These are phyloP conservation scores for Diploscapter pachys DNA, from an alignment of 1,140 invertebrate genomes.

Conservation along the genomic window DNA sequence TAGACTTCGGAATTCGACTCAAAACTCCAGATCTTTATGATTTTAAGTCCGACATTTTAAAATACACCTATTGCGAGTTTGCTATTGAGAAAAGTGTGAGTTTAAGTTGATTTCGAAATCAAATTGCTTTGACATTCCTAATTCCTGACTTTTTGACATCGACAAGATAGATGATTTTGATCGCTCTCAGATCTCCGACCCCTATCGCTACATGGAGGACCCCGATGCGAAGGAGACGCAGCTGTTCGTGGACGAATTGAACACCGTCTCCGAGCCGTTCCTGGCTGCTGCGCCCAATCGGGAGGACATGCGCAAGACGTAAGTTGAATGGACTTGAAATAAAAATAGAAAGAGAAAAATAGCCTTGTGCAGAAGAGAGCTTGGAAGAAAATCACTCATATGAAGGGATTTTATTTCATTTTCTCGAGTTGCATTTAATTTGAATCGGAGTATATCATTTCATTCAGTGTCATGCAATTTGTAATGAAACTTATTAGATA, in stretches of 20 bases:
- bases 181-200: constrained; percentile 74
- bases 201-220: constrained; percentile 94
- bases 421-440: neutral
- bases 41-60: constrained; percentile 10
- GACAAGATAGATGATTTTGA: constrained; percentile 1
- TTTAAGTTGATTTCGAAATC: neutral
- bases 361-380: neutral
- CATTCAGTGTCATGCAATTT: neutral
- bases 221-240: constrained; percentile 87
- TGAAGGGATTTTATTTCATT: neutral
- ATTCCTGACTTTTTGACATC: constrained; percentile 9
- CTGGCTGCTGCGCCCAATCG: constrained; percentile 74
- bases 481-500: neutral
- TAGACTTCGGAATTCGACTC: constrained; percentile 2
- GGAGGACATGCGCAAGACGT: constrained; percentile 71
- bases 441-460: neutral
- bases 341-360: neutral
- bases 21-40: constrained; percentile 6
- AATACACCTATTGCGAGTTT: neutral
- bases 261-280: constrained; percentile 81
- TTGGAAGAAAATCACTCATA: neutral
- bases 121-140: neutral
- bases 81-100: neutral
- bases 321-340: constrained; percentile 4
- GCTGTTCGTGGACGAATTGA: constrained; percentile 84